Conservation (phyloP, 2,888 invertebrate species). For the Drosophila anomelani region DNA sequence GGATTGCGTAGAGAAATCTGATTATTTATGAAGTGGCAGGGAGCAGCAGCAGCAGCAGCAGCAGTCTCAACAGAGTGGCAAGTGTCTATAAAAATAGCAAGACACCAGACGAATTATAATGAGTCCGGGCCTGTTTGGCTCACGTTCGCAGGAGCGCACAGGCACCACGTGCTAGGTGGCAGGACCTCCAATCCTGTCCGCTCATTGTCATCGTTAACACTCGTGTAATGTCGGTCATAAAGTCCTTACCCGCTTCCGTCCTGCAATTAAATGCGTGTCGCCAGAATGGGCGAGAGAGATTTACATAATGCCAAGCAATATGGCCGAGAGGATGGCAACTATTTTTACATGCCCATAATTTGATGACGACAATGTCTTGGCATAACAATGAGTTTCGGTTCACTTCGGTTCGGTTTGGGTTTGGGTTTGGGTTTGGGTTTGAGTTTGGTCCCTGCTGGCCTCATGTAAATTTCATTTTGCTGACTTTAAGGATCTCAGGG, state of each 20-base stretch:
- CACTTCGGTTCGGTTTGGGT: not conserved
- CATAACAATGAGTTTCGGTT: conserved; percentile 38
- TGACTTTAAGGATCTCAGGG: conserved; percentile 45
- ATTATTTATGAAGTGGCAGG: conserved; percentile 47
- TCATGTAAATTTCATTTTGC: conserved; percentile 48
- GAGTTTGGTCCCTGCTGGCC: not conserved
- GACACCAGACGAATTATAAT: conserved; percentile 66
- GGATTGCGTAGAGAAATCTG: conserved; percentile 30
- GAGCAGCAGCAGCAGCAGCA: not conserved
- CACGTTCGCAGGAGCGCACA: conserved; percentile 28
- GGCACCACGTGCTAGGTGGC: conserved; percentile 40
- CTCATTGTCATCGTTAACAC: conserved; percentile 54
- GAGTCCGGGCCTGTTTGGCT: conserved; percentile 32
- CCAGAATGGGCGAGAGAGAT: conserved; percentile 25
- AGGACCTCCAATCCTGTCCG: conserved; percentile 44
- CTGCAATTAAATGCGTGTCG: conserved; percentile 49
- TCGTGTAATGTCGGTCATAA: conserved; percentile 54
- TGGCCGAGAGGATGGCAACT: conserved; percentile 50
- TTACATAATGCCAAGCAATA: conserved; percentile 56
- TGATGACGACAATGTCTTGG: conserved; percentile 52
- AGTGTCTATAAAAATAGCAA: conserved; percentile 59
- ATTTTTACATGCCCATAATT: conserved; percentile 58
- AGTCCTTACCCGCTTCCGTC: conserved; percentile 15
- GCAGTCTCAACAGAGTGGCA: conserved; percentile 32
- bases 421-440: not conserved